These are phyloP conservation scores for Ictidomys tridecemlineatus DNA, from an alignment of 2,113 vertebrate species.

Conservation along the genomic window DNA sequence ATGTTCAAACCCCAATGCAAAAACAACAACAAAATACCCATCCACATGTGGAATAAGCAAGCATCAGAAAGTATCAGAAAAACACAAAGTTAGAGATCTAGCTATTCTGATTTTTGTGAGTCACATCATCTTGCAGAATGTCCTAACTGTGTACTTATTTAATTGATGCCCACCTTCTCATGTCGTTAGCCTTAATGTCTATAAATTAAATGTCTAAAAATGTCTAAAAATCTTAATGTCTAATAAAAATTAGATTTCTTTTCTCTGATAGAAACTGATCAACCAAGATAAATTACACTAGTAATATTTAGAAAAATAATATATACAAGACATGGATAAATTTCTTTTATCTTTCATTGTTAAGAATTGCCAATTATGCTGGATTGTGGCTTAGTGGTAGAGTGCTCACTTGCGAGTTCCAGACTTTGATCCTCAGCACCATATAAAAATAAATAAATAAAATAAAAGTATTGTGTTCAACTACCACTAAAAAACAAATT, in stretches of 20 bases:
- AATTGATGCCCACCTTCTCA: background rate
- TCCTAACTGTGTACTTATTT: background rate
- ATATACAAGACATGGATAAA: background rate
- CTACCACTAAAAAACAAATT: too few relatives aligned
- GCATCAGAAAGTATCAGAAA: background rate
- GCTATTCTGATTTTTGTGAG: background rate
- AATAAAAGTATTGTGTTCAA: too few relatives aligned
- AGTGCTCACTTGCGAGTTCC: too few relatives aligned
- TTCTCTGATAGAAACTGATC: background rate
- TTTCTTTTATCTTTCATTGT: background rate
- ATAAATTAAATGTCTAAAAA: too few relatives aligned
- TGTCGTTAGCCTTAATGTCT: background rate
- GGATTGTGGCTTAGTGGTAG: too few relatives aligned
- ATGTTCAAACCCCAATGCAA: background rate
- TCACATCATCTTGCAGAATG: background rate
- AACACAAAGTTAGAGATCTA: background rate
- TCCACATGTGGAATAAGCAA: background rate
- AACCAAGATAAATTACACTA: background rate
- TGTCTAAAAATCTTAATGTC: too few relatives aligned
- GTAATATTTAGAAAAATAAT: conserved; percentile 1
- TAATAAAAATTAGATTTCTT: conserved; percentile 2
- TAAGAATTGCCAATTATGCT: too few relatives aligned
- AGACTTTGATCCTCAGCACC: too few relatives aligned
- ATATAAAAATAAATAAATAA: too few relatives aligned
- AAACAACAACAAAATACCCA: too few relatives aligned